phyloP scores from a whole-genome alignment of 2,797 vertebrate species.

The Ceyx erithaca region DNA sequence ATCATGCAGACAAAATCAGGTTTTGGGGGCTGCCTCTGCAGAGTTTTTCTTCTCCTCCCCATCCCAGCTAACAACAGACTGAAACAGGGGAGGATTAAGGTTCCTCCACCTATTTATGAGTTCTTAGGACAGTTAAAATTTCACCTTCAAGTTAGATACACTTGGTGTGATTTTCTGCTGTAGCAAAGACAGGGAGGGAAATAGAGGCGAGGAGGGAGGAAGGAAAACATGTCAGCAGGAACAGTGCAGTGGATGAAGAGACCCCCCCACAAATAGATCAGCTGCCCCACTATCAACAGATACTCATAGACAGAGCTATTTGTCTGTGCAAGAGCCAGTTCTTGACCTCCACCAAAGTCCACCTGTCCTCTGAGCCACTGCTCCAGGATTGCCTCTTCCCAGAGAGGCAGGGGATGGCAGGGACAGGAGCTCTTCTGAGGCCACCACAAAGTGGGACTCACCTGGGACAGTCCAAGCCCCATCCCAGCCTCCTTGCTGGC shows the following conservation, averaged over 20 bases:
- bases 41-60: background rate
- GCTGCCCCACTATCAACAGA: too few species aligned
- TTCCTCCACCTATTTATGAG: background rate
- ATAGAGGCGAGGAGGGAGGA: background rate
- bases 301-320: background rate
- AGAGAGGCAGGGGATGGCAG: accelerated
- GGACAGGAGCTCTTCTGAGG: background rate
- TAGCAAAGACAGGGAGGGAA: background rate
- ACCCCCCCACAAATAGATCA: background rate
- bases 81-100: background rate
- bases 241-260: background rate
- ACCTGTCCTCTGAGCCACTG: background rate
- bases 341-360: background rate
- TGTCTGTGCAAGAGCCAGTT: accelerated
- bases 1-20: background rate
- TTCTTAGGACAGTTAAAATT: background rate
- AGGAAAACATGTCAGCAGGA: accelerated
- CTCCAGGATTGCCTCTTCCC: background rate
- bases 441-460: accelerated
- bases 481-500: background rate
- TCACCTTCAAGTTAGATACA: background rate
- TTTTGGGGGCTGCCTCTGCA: background rate
- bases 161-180: background rate
- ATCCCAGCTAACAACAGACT: background rate
- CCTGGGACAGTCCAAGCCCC: background rate